A percentile compares a stretch with the other conserved stretches of the same genome.
Evolutionary conservation across 2,113 vertebrate genomes (phyloP).

Genomic region (Gulo gulo): DNA sequence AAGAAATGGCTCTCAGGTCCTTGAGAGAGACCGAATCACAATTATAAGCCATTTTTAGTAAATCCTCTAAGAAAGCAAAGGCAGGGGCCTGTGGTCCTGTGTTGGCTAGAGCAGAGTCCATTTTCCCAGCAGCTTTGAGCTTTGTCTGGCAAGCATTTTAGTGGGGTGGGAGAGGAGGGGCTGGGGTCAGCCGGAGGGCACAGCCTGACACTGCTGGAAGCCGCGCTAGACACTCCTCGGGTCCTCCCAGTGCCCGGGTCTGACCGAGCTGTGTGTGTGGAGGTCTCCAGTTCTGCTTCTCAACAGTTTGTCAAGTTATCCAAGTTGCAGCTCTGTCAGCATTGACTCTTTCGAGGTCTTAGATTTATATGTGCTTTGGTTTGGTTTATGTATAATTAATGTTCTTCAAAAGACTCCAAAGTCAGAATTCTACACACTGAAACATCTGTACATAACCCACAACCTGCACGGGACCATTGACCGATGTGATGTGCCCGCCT

Average conservation of each 20-base stretch:
- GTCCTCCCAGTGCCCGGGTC: neutral
- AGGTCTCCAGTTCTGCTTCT: neutral
- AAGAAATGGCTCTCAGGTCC: neutral
- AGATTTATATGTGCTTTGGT: neutral
- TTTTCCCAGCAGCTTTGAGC: neutral
- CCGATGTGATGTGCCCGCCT: neutral
- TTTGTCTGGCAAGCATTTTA: neutral
- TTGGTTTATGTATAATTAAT: neutral
- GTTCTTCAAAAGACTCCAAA: neutral
- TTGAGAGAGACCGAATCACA: neutral
- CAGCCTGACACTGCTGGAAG: neutral
- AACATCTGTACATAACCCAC: neutral
- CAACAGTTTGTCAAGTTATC: neutral
- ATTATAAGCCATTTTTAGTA: neutral
- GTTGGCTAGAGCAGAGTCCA: neutral
- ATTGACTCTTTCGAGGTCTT: neutral
- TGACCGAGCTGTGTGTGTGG: neutral
- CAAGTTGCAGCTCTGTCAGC: neutral
- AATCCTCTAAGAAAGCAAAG: neutral
- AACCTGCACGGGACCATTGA: neutral
- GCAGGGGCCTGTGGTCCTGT: neutral
- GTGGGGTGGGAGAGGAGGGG: too few species aligned
- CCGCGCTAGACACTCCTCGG: neutral
- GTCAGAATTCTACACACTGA: neutral
- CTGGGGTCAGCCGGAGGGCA: neutral